These are phyloP conservation scores for Daboia siamensis DNA, from an alignment of 2,113 vertebrate species.

Conservation along the genomic window DNA sequence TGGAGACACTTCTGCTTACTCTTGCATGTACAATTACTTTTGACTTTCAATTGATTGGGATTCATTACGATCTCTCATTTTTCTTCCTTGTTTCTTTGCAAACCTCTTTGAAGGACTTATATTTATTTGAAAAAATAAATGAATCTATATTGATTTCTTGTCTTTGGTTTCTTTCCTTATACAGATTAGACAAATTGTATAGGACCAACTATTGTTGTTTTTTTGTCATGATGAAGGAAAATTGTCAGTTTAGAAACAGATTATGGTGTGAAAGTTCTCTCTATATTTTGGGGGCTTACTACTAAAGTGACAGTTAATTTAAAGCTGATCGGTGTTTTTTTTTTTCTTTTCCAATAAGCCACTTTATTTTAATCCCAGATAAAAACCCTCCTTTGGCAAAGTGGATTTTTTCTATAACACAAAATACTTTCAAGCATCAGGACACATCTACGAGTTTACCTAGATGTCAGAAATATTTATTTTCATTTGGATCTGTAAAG, in stretches of 20 bases:
- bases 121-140: conserved; percentile 19
- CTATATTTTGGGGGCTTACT: not conserved
- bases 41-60: not conserved
- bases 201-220: not conserved
- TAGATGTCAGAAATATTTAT: not conserved
- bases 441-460: not conserved
- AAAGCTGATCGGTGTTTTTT: not conserved
- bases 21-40: not conserved
- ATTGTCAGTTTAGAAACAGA: conserved; percentile 2
- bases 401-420: not conserved
- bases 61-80: not conserved
- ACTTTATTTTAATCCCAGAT: conserved; percentile 8
- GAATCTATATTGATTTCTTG: not conserved
- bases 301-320: conserved; percentile 13
- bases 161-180: not conserved
- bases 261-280: not conserved
- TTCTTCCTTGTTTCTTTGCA: not conserved
- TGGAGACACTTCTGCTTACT: not conserved
- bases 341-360: not conserved
- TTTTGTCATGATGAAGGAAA: not conserved
- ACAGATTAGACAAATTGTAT: not conserved
- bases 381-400: conserved; percentile 16
- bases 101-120: not conserved
- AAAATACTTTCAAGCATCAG: not conserved
- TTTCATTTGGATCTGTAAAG: not conserved